Conservation (phyloP, 2,113 vertebrate genomes). For the Baryphthengus martii region DNA sequence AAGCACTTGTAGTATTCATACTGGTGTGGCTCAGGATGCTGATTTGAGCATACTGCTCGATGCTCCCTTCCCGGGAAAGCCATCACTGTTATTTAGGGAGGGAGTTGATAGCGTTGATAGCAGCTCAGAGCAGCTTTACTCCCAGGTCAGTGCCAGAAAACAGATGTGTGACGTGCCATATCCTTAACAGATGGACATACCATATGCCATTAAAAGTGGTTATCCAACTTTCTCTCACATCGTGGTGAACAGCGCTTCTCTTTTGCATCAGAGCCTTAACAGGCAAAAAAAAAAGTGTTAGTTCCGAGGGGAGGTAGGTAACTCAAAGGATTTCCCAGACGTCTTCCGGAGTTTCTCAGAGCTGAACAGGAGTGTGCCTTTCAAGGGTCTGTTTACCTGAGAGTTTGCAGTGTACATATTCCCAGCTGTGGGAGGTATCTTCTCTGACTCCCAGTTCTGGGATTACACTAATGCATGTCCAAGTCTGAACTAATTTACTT, state of each 20-base stretch:
- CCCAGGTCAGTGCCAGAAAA: neutral
- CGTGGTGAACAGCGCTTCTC: neutral
- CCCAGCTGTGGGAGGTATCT: fast-evolving
- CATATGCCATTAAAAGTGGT: neutral
- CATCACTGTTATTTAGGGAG: neutral
- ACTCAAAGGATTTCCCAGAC: neutral
- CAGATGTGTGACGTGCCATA: neutral
- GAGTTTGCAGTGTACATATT: neutral
- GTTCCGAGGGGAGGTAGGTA: neutral
- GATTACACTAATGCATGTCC: neutral
- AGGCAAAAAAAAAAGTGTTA: neutral
- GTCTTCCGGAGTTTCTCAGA: neutral
- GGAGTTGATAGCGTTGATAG: neutral
- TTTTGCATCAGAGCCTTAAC: neutral
- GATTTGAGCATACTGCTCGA: neutral
- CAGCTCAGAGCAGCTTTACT: neutral
- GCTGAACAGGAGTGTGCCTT: neutral
- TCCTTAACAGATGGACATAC: conserved; percentile 2
- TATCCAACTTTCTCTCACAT: neutral
- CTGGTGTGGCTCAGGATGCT: neutral
- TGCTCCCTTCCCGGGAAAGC: neutral
- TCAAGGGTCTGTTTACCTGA: neutral
- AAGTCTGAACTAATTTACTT: neutral
- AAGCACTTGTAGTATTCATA: neutral
- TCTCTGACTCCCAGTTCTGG: neutral